A percentile compares a stretch with the other conserved stretches of the same genome.
phyloP scores from a whole-genome alignment of 2,888 invertebrate species.

The Drosophila yooni region DNA sequence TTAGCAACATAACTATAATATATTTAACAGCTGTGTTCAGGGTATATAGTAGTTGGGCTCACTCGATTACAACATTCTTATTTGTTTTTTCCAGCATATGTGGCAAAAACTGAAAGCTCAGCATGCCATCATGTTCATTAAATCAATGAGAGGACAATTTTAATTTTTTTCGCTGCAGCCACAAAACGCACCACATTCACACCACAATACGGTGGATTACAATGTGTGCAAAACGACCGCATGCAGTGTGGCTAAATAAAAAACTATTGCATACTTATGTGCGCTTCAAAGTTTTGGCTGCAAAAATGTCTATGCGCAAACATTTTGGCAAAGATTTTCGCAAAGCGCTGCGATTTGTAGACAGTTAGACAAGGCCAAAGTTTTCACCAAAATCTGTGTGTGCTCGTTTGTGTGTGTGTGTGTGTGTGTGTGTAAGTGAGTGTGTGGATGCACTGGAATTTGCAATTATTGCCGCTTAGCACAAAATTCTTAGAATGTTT shows the following conservation, averaged over 20 bases:
- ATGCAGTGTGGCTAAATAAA: conserved; percentile 63
- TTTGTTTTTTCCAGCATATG: conserved; percentile 8
- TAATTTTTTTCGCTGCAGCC: conserved; percentile 43
- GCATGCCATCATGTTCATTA: conserved; percentile 48
- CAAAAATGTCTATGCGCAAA: conserved; percentile 74
- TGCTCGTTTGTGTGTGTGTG: conserved; percentile 9
- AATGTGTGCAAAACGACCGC: conserved; percentile 52
- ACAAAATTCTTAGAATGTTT: conserved; percentile 71
- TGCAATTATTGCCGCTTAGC: conserved; percentile 80
- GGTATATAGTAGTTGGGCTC: neutral
- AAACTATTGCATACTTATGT: conserved; percentile 68
- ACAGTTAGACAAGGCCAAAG: conserved; percentile 76
- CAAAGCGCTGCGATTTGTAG: conserved; percentile 78
- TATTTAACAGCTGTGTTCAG: neutral
- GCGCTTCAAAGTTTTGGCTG: conserved; percentile 59
- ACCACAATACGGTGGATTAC: conserved; percentile 30
- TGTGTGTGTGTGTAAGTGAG: conserved; percentile 39
- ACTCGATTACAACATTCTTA: neutral
- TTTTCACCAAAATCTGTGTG: conserved; percentile 44
- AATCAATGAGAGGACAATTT: conserved; percentile 61
- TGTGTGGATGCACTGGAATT: conserved; percentile 72
- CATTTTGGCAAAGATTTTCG: conserved; percentile 80
- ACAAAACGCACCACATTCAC: neutral
- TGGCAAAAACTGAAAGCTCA: conserved; percentile 22
- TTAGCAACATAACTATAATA: neutral